Evolutionary conservation across 2,113 vertebrate species (phyloP).

Genomic region (Corvus cornix): DNA sequence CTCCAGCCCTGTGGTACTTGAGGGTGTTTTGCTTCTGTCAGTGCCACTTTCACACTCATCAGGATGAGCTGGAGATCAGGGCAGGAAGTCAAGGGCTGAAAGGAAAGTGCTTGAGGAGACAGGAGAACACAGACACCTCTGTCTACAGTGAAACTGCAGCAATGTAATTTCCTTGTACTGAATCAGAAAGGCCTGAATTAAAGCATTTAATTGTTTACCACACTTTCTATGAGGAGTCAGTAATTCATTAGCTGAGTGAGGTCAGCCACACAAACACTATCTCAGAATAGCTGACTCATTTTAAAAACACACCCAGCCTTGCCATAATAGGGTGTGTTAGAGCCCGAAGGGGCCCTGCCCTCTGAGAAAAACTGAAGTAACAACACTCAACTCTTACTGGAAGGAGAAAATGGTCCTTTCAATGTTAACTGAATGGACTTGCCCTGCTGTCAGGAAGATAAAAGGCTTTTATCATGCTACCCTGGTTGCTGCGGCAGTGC

Average conservation of each 20-base stretch:
- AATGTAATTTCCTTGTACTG: background rate
- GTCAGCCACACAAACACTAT: background rate
- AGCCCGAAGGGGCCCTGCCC: background rate
- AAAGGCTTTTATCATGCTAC: background rate
- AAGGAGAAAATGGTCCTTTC: background rate
- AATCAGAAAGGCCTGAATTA: background rate
- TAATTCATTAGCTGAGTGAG: background rate
- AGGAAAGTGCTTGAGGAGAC: background rate
- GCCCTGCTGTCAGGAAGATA: background rate
- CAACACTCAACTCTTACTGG: background rate
- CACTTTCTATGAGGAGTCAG: background rate
- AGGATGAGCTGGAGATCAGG: background rate
- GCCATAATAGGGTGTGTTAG: background rate
- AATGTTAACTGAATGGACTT: background rate
- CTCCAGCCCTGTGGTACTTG: background rate
- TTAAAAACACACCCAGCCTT: background rate
- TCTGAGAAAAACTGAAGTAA: background rate
- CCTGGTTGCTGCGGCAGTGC: background rate
- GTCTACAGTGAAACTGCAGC: background rate
- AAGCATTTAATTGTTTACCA: background rate
- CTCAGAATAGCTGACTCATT: slow-evolving; percentile 31
- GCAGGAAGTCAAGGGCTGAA: background rate
- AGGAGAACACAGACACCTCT: background rate
- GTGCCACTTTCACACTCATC: rapidly evolving
- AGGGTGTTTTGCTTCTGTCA: background rate